These are phyloP conservation scores for Agrochola circellaris DNA, from an alignment of 2,888 invertebrate genomes.

Conservation along the genomic window DNA sequence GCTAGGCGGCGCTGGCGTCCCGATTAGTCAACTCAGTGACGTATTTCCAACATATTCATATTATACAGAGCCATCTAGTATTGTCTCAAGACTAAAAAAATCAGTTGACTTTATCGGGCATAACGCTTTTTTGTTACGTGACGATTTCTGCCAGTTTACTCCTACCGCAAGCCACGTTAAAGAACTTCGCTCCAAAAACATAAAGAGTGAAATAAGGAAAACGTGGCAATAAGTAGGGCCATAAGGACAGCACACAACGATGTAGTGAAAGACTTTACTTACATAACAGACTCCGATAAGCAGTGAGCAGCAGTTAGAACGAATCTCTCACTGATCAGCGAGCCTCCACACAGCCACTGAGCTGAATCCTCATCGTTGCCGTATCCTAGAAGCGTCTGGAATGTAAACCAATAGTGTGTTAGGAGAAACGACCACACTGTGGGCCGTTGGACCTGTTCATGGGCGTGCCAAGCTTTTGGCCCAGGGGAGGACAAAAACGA, in stretches of 20 bases:
- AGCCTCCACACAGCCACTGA: constrained; percentile 60
- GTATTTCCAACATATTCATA: too few relatives aligned
- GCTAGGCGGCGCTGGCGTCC: too few relatives aligned
- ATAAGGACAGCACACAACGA: background rate
- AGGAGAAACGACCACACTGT: background rate
- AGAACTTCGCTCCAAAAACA: background rate
- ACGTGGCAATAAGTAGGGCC: background rate
- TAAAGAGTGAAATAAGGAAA: background rate
- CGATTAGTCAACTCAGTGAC: too few relatives aligned
- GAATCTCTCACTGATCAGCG: constrained; percentile 53
- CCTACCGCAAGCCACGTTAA: too few relatives aligned
- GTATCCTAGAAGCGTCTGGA: constrained; percentile 57
- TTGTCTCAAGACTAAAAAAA: too few relatives aligned
- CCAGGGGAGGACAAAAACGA: too few relatives aligned
- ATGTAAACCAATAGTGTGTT: background rate
- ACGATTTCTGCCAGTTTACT: too few relatives aligned
- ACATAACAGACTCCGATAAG: constrained; percentile 26
- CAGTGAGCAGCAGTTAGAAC: constrained; percentile 56
- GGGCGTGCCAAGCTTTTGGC: too few relatives aligned
- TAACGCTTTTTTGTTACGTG: too few relatives aligned
- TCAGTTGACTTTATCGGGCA: too few relatives aligned
- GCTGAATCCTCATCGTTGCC: constrained; percentile 30
- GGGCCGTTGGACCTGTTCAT: background rate
- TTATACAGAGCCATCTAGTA: too few relatives aligned
- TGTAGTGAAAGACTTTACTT: constrained; percentile 21